Evolutionary conservation across 2,888 invertebrate genomes (phyloP).

Genomic region (Philaethria dido): DNA sequence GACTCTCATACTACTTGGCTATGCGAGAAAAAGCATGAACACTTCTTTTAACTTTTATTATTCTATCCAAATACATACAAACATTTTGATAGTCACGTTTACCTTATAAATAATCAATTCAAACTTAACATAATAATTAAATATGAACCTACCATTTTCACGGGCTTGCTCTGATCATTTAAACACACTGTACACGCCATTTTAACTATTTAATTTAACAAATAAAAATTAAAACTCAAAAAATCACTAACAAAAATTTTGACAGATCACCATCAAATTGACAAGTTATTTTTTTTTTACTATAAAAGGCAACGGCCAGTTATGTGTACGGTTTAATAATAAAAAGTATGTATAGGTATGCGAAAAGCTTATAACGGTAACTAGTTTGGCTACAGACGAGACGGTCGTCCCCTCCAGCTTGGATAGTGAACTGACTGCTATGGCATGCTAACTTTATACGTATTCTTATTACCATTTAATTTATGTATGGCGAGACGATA

Average conservation of each 20-base stretch:
- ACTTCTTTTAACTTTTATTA: no score
- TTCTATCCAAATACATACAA: no score
- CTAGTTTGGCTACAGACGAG: conserved; percentile 28
- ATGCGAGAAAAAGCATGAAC: no score
- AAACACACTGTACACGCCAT: conserved; percentile 69
- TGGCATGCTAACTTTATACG: conserved; percentile 6
- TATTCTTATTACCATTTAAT: conserved; percentile 16
- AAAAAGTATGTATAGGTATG: not conserved
- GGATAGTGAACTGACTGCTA: conserved; percentile 12
- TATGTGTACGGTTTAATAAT: not conserved
- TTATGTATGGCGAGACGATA: not conserved
- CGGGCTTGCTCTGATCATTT: conserved; percentile 56
- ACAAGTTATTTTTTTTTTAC: conserved; percentile 9
- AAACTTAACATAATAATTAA: not conserved
- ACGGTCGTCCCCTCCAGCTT: conserved; percentile 29
- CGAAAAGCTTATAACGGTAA: conserved; percentile 9
- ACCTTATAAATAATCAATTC: conserved; percentile 17
- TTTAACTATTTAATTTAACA: conserved; percentile 22
- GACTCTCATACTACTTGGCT: no score
- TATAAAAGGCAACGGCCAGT: conserved; percentile 27
- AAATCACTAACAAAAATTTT: not conserved
- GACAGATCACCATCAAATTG: conserved; percentile 20
- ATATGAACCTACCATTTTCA: conserved; percentile 62
- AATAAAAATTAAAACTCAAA: conserved; percentile 34
- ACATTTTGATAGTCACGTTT: no score